phyloP scores from a whole-genome alignment of 1,140 invertebrate species.

The Zaprionus camerounensis region DNA sequence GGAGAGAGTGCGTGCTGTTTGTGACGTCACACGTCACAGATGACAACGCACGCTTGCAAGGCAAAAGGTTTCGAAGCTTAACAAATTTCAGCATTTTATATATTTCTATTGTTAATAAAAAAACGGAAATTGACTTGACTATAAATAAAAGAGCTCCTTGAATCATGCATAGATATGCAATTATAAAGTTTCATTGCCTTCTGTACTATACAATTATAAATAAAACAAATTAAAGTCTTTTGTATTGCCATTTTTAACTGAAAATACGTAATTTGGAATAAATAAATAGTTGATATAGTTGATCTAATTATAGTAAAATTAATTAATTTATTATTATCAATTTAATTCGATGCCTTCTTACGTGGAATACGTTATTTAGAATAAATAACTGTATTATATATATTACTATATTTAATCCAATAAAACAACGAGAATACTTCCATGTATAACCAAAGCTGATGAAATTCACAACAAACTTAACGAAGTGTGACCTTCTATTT shows the following conservation, averaged over 20 bases:
- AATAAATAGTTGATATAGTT: no score
- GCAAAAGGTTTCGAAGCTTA: neutral
- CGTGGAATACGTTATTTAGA: no score
- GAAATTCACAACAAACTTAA: neutral
- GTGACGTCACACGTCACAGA: constrained; percentile 30
- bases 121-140: neutral
- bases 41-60: neutral
- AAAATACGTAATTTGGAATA: no score
- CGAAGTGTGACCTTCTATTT: neutral
- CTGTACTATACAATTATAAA: no score
- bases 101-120: neutral
- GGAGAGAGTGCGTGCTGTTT: neutral
- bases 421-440: neutral
- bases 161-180: neutral
- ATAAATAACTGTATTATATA: neutral
- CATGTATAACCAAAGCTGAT: neutral
- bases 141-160: neutral
- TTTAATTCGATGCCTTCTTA: no score
- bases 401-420: neutral
- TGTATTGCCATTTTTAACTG: no score
- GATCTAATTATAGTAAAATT: no score
- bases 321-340: no score
- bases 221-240: no score
- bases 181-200: neutral
- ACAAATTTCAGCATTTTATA: neutral